These are phyloP conservation scores for Bombyx mandarina DNA, from an alignment of 1,140 invertebrate genomes.

Conservation along the genomic window DNA sequence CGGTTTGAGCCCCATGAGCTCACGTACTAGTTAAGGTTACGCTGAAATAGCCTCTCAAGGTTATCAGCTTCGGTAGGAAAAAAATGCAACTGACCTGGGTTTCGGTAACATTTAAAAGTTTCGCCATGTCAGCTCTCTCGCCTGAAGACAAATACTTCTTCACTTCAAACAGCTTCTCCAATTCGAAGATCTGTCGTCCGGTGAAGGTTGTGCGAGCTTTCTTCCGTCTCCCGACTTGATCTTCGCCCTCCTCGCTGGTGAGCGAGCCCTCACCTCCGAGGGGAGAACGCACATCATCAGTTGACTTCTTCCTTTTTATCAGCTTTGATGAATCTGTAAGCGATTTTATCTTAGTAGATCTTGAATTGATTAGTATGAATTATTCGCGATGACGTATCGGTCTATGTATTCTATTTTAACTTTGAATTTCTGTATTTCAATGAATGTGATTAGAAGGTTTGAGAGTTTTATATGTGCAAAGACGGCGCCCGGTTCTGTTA, in stretches of 20 bases:
- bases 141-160: constrained; percentile 98
- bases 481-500: too few relatives aligned
- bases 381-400: too few relatives aligned
- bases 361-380: too few relatives aligned
- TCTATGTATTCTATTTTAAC: too few relatives aligned
- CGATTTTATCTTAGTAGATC: background rate
- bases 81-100: constrained; percentile 84
- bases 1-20: too few relatives aligned
- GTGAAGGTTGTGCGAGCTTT: constrained; percentile 97
- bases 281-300: constrained; percentile 73
- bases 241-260: constrained; percentile 77
- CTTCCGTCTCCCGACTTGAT: constrained; percentile 84
- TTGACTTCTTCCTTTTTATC: constrained; percentile 64
- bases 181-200: constrained; percentile 94
- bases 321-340: constrained; percentile 56
- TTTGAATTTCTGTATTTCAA: too few relatives aligned
- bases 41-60: too few relatives aligned
- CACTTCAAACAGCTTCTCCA: constrained; percentile 95
- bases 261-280: constrained; percentile 85
- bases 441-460: too few relatives aligned
- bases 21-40: too few relatives aligned
- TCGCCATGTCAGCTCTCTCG: constrained; percentile 94
- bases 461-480: too few relatives aligned
- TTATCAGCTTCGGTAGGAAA: background rate
- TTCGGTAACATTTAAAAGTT: constrained; percentile 93